Evolutionary conservation across 2,888 invertebrate genomes (phyloP).

Genomic region (Hypolimnas misippus): DNA sequence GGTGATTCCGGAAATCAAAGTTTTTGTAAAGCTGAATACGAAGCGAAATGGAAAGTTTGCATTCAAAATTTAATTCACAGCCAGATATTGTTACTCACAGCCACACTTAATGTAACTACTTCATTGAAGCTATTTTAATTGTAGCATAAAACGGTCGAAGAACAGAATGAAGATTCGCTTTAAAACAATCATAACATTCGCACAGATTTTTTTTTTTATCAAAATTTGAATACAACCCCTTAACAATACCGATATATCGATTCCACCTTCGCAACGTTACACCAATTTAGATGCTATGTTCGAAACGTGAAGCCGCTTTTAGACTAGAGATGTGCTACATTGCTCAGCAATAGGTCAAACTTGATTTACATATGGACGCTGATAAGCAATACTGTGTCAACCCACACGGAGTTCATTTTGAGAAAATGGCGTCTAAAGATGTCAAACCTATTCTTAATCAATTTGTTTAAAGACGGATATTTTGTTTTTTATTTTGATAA

Average conservation of each 20-base stretch:
- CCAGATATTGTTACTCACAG: conserved; percentile 25
- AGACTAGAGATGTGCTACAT: too few species aligned
- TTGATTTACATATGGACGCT: too few species aligned
- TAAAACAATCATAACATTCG: conserved; percentile 7
- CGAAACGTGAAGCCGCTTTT: not conserved
- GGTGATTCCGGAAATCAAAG: conserved; percentile 1
- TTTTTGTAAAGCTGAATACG: conserved; percentile 3
- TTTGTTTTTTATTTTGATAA: too few species aligned
- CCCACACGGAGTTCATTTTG: too few species aligned
- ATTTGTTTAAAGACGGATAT: too few species aligned
- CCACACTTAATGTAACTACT: conserved; percentile 9
- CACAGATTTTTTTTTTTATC: conserved; percentile 15
- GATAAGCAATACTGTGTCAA: too few species aligned
- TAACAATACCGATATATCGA: conserved; percentile 20
- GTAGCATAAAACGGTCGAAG: conserved; percentile 23
- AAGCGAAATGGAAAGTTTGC: conserved; percentile 20
- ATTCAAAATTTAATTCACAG: conserved; percentile 24
- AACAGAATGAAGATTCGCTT: not conserved
- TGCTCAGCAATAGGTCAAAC: too few species aligned
- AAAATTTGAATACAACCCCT: conserved; percentile 28
- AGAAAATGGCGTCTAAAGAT: too few species aligned
- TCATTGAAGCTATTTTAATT: conserved; percentile 11
- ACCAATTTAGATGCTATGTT: not conserved
- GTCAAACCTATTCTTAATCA: too few species aligned
- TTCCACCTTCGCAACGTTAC: conserved; percentile 6